These are phyloP conservation scores for Acanthoscelides obtectus DNA, from an alignment of 2,888 invertebrate genomes.

Conservation along the genomic window DNA sequence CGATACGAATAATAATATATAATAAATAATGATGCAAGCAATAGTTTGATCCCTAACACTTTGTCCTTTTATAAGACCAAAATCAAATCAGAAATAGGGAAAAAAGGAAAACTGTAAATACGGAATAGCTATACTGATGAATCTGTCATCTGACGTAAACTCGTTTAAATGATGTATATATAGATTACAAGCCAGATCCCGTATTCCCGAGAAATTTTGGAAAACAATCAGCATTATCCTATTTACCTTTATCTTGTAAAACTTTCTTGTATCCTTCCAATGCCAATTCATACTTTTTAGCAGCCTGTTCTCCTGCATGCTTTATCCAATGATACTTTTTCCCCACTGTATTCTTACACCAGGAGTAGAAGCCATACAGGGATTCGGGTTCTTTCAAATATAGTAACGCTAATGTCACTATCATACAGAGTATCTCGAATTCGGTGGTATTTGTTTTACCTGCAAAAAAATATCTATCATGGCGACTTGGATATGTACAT, in stretches of 20 bases:
- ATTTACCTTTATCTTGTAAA: constrained; percentile 30
- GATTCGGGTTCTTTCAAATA: constrained; percentile 78
- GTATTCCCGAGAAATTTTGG: too few relatives aligned
- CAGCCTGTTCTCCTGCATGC: constrained; percentile 79
- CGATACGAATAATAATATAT: too few relatives aligned
- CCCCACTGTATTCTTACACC: constrained; percentile 66
- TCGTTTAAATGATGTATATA: too few relatives aligned
- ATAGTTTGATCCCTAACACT: too few relatives aligned
- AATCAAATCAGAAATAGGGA: too few relatives aligned
- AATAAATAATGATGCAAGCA: too few relatives aligned
- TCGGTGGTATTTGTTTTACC: constrained; percentile 61
- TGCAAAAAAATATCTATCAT: constrained; percentile 31
- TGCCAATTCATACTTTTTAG: constrained; percentile 73
- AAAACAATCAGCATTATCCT: constrained; percentile 22
- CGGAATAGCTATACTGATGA: too few relatives aligned
- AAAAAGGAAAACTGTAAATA: too few relatives aligned
- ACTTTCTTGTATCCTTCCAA: constrained; percentile 62
- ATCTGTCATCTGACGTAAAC: too few relatives aligned
- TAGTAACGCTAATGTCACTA: constrained; percentile 71
- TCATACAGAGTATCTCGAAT: constrained; percentile 68
- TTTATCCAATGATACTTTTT: constrained; percentile 78
- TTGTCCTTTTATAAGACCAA: too few relatives aligned
- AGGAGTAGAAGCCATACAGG: constrained; percentile 74
- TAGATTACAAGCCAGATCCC: too few relatives aligned
- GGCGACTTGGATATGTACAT: too few relatives aligned